A percentile compares a stretch with the other conserved stretches of the same genome.
Conservation (phyloP, 2,888 invertebrate genomes). For the Volucella inflata region DNA sequence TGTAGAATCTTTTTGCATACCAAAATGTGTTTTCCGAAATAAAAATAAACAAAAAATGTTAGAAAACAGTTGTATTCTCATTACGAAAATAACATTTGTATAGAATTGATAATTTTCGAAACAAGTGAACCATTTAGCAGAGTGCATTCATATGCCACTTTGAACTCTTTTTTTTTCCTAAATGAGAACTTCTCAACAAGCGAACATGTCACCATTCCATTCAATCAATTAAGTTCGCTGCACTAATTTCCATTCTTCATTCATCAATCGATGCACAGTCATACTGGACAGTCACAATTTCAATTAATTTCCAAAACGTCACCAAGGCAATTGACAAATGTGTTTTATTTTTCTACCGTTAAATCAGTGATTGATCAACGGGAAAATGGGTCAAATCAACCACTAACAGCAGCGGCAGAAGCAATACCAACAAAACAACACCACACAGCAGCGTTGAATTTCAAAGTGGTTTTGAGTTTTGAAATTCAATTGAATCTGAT, state of each 20-base stretch:
- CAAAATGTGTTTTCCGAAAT: conserved; percentile 1
- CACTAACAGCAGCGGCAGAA: not conserved
- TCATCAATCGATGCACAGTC: conserved; percentile 24
- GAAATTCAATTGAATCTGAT: conserved; percentile 36
- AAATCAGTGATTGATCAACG: not conserved
- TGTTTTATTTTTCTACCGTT: not conserved
- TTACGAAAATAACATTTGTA: too few relatives aligned
- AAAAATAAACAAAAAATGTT: not conserved
- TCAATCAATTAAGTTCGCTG: conserved; percentile 8
- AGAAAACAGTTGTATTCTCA: too few relatives aligned
- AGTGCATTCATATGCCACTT: too few relatives aligned
- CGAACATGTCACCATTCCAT: not conserved
- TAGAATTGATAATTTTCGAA: not conserved
- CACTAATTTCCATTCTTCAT: conserved; percentile 19
- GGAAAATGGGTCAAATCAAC: not conserved
- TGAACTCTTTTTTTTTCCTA: too few relatives aligned
- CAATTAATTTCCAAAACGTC: conserved; percentile 11
- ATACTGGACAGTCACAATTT: not conserved
- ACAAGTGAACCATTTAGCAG: not conserved
- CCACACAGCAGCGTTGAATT: too few relatives aligned
- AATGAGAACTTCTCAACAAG: too few relatives aligned
- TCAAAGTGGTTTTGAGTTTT: not conserved
- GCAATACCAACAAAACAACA: too few relatives aligned
- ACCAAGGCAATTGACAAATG: conserved; percentile 10
- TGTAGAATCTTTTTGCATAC: not conserved